A percentile compares a stretch with the other conserved stretches of the same genome.
These are phyloP conservation scores for Rotaria socialis DNA, from an alignment of 2,888 invertebrate species.

Conservation along the genomic window DNA sequence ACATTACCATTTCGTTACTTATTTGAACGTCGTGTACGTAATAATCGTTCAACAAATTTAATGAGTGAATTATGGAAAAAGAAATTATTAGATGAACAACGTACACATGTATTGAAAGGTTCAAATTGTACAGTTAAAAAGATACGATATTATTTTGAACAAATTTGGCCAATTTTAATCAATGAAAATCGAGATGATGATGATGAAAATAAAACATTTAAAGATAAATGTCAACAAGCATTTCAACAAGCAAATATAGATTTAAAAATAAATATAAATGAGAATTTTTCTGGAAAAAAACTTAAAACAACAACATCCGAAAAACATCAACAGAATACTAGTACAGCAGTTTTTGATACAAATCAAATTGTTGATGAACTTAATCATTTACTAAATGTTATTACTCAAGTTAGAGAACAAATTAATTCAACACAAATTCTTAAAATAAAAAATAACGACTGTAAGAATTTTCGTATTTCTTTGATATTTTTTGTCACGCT, in stretches of 20 bases:
- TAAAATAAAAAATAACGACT: neutral
- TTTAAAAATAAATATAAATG: neutral
- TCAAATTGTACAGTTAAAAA: constrained; percentile 9
- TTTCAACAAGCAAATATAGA: constrained; percentile 29
- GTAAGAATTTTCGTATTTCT: neutral
- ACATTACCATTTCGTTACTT: constrained; percentile 32
- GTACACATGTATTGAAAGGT: constrained; percentile 15
- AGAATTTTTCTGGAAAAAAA: neutral
- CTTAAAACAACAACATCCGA: neutral
- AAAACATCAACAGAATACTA: neutral
- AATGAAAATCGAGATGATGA: constrained; percentile 16
- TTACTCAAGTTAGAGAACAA: neutral
- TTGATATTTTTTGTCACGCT: too few species aligned
- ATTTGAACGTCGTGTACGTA: constrained; percentile 32
- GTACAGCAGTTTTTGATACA: neutral
- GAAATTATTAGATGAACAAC: constrained; percentile 13
- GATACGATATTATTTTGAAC: constrained; percentile 4
- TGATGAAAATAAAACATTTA: constrained; percentile 16
- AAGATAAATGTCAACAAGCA: constrained; percentile 27
- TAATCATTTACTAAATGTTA: neutral
- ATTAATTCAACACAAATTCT: neutral
- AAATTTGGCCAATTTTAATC: neutral
- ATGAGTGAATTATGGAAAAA: constrained; percentile 31
- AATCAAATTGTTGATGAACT: neutral
- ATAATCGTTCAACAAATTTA: constrained; percentile 29